A percentile compares a stretch with the other conserved stretches of the same genome.
Conservation (phyloP, 1,140 invertebrate species). For the Choristoneura fumiferana region DNA sequence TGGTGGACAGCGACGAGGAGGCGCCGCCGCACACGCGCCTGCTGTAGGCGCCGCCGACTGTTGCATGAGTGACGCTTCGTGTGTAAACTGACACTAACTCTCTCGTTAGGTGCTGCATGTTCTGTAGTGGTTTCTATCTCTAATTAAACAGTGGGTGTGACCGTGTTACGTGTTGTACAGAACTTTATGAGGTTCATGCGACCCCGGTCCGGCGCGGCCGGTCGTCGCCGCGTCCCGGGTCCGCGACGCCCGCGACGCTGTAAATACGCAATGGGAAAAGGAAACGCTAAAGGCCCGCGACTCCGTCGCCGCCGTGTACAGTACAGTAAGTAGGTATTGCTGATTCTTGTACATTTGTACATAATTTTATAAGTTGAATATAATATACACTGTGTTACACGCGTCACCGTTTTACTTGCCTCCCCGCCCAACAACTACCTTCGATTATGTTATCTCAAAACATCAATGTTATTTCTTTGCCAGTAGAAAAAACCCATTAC, state of each 20-base stretch:
- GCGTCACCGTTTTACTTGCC: not conserved
- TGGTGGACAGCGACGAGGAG: conserved; percentile 63
- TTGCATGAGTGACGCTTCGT: conserved; percentile 15
- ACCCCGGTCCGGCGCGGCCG: not conserved
- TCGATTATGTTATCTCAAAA: too few species aligned
- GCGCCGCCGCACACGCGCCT: conserved; percentile 49
- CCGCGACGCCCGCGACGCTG: not conserved
- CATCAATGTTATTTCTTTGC: too few species aligned
- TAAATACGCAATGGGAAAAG: conserved; percentile 18
- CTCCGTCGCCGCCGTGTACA: conserved; percentile 9
- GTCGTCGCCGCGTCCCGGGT: conserved; percentile 7
- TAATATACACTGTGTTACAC: conserved; percentile 24
- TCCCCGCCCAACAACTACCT: too few species aligned
- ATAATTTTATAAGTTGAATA: conserved; percentile 38
- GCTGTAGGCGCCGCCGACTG: conserved; percentile 33
- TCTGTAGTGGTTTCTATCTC: not conserved
- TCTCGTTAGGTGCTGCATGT: conserved; percentile 11
- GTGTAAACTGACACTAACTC: conserved; percentile 8
- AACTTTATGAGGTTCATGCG: not conserved
- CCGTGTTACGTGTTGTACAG: not conserved
- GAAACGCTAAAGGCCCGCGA: conserved; percentile 16
- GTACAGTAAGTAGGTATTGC: not conserved
- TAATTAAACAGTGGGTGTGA: not conserved
- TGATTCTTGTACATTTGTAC: conserved; percentile 33
- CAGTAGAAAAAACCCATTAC: too few species aligned